These are phyloP conservation scores for Drosophila takahashii DNA, from an alignment of 1,140 invertebrate species.

Conservation along the genomic window DNA sequence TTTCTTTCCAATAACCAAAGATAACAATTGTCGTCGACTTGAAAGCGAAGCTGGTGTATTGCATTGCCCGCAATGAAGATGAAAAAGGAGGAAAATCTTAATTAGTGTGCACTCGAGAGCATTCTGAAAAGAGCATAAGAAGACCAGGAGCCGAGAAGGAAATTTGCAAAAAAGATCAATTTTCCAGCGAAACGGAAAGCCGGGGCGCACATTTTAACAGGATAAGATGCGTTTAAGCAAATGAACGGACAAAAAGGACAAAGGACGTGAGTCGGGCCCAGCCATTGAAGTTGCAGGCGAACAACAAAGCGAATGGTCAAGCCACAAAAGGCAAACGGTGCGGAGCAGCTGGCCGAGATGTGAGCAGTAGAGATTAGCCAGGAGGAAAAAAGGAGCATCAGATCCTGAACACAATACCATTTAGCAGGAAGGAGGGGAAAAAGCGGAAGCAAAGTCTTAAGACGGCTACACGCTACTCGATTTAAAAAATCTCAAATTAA, in stretches of 20 bases:
- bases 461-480: conserved; percentile 14
- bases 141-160: conserved; percentile 50
- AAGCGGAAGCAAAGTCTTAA: conserved; percentile 43
- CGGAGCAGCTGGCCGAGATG: conserved; percentile 57
- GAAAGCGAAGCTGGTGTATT: conserved; percentile 54
- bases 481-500: conserved; percentile 40
- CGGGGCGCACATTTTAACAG: conserved; percentile 64
- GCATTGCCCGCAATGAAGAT: conserved; percentile 33
- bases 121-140: conserved; percentile 28
- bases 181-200: conserved; percentile 58
- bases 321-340: conserved; percentile 72
- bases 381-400: conserved; percentile 26
- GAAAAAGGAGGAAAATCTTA: conserved; percentile 57
- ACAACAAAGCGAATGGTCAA: conserved; percentile 61
- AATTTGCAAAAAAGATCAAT: conserved; percentile 76
- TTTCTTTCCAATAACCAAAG: conserved; percentile 6
- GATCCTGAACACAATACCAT: conserved; percentile 12
- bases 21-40: conserved; percentile 31
- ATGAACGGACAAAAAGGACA: conserved; percentile 62
- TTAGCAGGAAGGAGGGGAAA: conserved; percentile 9
- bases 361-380: conserved; percentile 45
- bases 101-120: conserved; percentile 52
- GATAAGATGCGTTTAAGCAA: conserved; percentile 74
- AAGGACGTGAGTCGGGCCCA: conserved; percentile 22
- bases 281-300: conserved; percentile 35